A percentile compares a stretch with the other conserved stretches of the same genome.
phyloP scores from a whole-genome alignment of 2,797 vertebrate genomes.

The Leptodactylus fallax region DNA sequence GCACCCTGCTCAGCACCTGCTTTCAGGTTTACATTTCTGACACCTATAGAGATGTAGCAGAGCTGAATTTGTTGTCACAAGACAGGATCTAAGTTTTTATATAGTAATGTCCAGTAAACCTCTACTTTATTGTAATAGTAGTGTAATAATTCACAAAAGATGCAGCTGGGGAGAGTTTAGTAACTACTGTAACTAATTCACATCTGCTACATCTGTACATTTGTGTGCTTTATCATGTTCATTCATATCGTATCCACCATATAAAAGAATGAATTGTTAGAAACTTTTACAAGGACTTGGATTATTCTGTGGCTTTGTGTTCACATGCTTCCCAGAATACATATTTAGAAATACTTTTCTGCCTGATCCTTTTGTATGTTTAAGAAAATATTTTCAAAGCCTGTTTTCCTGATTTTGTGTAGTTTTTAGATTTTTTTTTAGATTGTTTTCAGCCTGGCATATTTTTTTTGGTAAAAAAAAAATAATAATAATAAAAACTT shows the following conservation, averaged over 20 bases:
- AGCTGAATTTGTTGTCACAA: too few species aligned
- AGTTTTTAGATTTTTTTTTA: background rate
- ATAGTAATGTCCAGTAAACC: too few species aligned
- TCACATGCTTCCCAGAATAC: background rate
- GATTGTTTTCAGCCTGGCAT: too few species aligned
- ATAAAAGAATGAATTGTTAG: background rate
- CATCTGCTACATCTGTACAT: background rate
- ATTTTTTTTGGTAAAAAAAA: too few species aligned
- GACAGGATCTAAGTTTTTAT: too few species aligned
- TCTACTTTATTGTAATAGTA: background rate
- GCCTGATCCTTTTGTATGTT: background rate
- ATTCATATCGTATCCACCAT: background rate
- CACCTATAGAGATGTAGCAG: too few species aligned
- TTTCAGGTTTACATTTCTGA: background rate
- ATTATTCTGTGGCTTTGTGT: background rate
- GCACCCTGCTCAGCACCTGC: background rate
- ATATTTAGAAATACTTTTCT: background rate
- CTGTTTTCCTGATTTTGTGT: background rate
- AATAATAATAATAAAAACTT: too few species aligned
- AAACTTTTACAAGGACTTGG: background rate
- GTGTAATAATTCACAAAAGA: background rate
- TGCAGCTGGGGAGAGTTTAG: background rate
- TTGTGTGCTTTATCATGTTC: background rate
- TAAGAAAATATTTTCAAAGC: background rate
- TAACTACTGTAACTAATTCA: background rate